These are phyloP conservation scores for Eulithis testata DNA, from an alignment of 2,888 invertebrate species.

Conservation along the genomic window DNA sequence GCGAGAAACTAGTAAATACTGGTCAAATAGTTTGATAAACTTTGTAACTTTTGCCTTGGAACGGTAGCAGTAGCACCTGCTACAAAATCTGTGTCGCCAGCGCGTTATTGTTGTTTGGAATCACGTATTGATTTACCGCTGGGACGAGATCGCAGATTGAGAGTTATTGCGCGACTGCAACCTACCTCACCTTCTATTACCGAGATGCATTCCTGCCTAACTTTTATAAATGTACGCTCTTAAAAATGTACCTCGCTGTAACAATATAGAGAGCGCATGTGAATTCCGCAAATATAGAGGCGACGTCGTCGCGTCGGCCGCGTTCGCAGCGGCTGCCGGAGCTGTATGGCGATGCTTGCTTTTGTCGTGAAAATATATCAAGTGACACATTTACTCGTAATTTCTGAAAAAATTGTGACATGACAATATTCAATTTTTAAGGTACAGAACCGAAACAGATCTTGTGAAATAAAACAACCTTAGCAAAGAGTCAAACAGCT, in stretches of 20 bases:
- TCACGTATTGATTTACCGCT: conserved; percentile 34
- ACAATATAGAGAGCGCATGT: conserved; percentile 35
- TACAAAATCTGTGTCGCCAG: conserved; percentile 7
- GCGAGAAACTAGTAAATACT: conserved; percentile 9
- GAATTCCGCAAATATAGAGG: conserved; percentile 34
- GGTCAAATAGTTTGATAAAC: conserved; percentile 3
- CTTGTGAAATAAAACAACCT: no score
- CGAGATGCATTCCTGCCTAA: conserved; percentile 36
- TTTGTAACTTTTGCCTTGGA: conserved; percentile 21
- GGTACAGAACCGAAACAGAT: no score
- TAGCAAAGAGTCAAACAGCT: background rate
- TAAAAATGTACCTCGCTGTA: conserved; percentile 33
- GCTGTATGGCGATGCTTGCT: conserved; percentile 14
- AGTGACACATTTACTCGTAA: conserved; percentile 16
- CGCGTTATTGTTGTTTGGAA: conserved; percentile 21
- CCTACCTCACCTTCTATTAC: conserved; percentile 31
- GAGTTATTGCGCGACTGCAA: conserved; percentile 35
- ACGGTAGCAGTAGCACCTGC: background rate
- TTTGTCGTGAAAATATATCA: conserved; percentile 12
- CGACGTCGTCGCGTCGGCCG: background rate
- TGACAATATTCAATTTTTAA: background rate
- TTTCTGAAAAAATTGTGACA: conserved; percentile 6
- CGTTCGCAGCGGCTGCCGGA: background rate
- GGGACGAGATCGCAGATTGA: conserved; percentile 32
- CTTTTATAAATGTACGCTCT: conserved; percentile 36